These are phyloP conservation scores for Matsumurasca onukii DNA, from an alignment of 1,140 invertebrate species.

Conservation along the genomic window DNA sequence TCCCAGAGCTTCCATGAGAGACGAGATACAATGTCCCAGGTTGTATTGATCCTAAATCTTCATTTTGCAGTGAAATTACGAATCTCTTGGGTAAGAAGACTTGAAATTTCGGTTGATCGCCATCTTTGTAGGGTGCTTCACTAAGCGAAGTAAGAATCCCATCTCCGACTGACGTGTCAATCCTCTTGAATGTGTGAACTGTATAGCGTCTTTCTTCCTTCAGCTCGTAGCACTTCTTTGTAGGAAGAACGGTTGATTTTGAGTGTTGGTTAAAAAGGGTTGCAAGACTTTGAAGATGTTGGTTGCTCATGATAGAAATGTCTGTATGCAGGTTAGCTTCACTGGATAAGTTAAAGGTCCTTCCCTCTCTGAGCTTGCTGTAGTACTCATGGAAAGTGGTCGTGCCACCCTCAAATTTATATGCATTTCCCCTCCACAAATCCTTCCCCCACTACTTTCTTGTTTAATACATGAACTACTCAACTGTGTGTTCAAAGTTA, in stretches of 20 bases:
- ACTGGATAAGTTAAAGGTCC: neutral
- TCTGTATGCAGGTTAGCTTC: no score
- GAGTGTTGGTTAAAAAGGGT: neutral
- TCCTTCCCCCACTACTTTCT: neutral
- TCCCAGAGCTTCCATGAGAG: neutral
- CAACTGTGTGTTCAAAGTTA: no score
- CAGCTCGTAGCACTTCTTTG: neutral
- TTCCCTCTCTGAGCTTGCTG: neutral
- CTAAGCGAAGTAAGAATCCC: neutral
- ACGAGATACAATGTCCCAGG: neutral
- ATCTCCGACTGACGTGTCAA: neutral
- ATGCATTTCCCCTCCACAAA: neutral
- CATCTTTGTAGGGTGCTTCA: no score
- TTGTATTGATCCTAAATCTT: neutral
- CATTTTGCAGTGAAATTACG: neutral
- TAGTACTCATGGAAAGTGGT: neutral
- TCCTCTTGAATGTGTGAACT: neutral
- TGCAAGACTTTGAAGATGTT: neutral
- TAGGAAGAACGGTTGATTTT: neutral
- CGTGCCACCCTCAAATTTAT: constrained; percentile 1
- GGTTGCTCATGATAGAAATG: neutral
- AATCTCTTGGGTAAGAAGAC: neutral
- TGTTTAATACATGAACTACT: neutral
- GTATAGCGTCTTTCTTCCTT: neutral
- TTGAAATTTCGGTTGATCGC: neutral